Conservation (phyloP, 2,888 invertebrate species). For the Aricia artaxerxes region DNA sequence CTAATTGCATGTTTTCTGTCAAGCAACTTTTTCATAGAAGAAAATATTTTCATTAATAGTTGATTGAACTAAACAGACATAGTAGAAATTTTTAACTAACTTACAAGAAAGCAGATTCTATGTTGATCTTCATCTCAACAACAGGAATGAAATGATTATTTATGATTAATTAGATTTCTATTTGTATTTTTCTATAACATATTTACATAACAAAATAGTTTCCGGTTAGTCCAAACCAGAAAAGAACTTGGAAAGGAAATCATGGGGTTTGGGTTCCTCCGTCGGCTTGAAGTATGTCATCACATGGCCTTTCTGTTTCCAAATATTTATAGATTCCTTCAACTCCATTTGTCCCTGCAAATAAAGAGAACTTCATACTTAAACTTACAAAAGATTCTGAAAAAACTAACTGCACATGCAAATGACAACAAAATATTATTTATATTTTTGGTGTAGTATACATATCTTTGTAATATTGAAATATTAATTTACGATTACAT, state of each 20-base stretch:
- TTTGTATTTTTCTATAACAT: conserved; percentile 41
- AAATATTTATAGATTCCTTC: conserved; percentile 90
- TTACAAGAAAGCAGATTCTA: no score
- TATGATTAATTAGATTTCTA: conserved; percentile 48
- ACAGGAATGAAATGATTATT: conserved; percentile 40
- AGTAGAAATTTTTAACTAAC: no score
- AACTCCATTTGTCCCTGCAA: conserved; percentile 96
- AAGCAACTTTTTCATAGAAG: neutral
- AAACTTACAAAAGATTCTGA: neutral
- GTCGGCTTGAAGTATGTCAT: conserved; percentile 94
- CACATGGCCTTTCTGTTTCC: conserved; percentile 94
- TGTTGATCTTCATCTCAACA: neutral
- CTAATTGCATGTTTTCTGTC: neutral
- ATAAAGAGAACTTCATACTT: neutral
- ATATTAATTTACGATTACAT: neutral
- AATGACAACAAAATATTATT: neutral
- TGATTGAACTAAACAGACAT: no score
- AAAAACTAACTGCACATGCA: neutral
- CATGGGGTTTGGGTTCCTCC: conserved; percentile 90
- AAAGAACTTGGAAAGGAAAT: conserved; percentile 95
- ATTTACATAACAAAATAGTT: conserved; percentile 47
- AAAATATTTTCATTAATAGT: no score
- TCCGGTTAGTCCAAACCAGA: conserved; percentile 79
- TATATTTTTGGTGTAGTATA: no score
- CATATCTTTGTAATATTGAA: no score